A percentile compares a stretch with the other conserved stretches of the same genome.
Evolutionary conservation across 2,797 vertebrate species (phyloP).

Genomic region (Peromyscus eremicus): DNA sequence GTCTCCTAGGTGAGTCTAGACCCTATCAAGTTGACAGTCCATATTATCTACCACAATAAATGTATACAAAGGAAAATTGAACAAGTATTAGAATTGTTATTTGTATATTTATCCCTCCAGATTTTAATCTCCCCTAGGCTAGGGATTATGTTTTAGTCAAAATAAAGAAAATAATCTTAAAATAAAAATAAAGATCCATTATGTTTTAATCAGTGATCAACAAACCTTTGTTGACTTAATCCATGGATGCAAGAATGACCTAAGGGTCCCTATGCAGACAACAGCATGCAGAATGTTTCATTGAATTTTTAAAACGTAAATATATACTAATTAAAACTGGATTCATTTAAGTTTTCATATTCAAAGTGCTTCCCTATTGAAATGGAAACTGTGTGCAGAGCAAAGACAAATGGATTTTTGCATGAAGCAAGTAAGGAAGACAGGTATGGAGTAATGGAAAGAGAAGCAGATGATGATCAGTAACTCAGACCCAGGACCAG

Average conservation of each 20-base stretch:
- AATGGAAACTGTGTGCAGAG: constrained; percentile 46
- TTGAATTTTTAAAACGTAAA: neutral
- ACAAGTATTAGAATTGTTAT: neutral
- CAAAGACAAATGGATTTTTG: constrained; percentile 50
- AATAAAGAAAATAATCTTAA: neutral
- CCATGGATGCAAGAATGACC: neutral
- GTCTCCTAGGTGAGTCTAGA: neutral
- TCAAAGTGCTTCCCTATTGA: constrained; percentile 34
- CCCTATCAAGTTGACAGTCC: neutral
- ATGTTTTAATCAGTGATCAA: neutral
- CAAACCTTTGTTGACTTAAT: constrained; percentile 24
- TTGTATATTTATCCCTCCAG: neutral
- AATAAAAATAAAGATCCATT: neutral
- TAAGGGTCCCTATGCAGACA: neutral
- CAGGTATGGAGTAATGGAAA: neutral
- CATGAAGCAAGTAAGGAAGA: neutral
- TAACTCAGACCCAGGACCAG: neutral
- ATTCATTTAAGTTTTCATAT: constrained; percentile 23
- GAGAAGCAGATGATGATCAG: neutral
- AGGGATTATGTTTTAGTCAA: neutral
- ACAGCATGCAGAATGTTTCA: neutral
- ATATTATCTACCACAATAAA: neutral
- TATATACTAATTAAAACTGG: constrained; percentile 29
- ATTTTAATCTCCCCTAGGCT: neutral
- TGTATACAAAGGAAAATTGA: neutral